Conservation (phyloP, 1,140 invertebrate genomes). For the Drosophila equinoxialis region DNA sequence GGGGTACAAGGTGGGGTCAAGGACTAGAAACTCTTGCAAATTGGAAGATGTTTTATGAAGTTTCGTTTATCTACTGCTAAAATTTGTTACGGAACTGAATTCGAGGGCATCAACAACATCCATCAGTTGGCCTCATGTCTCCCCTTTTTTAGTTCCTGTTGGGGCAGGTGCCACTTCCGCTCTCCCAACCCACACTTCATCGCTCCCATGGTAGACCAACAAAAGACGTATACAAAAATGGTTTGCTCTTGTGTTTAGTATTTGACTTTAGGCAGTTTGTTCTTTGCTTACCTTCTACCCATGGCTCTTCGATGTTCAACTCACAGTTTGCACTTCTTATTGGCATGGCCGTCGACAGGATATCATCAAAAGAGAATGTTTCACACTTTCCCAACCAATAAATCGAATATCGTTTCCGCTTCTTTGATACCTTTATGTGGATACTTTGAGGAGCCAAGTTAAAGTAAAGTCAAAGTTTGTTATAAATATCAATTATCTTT, state of each 20-base stretch:
- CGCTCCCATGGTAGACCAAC: background rate
- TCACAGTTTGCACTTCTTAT: background rate
- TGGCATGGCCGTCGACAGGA: background rate
- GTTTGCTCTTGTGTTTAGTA: slow-evolving; percentile 5
- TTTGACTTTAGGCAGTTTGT: slow-evolving; percentile 51
- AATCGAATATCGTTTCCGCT: no score
- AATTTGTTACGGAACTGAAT: background rate
- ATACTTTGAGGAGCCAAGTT: no score
- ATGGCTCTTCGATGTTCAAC: background rate
- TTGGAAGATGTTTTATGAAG: background rate
- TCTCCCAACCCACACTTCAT: background rate
- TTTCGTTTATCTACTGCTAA: background rate
- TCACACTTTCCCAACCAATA: no score
- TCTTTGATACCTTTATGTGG: no score
- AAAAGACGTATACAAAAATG: slow-evolving; percentile 16
- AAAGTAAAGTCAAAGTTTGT: no score
- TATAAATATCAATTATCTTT: no score
- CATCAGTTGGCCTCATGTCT: background rate
- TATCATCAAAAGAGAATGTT: background rate
- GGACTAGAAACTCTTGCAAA: background rate
- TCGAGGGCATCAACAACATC: background rate
- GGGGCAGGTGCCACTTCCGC: background rate
- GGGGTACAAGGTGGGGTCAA: background rate
- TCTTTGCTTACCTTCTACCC: background rate
- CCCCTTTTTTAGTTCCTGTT: background rate